These are phyloP conservation scores for Stenurella melanura DNA, from an alignment of 2,888 invertebrate genomes.

Conservation along the genomic window DNA sequence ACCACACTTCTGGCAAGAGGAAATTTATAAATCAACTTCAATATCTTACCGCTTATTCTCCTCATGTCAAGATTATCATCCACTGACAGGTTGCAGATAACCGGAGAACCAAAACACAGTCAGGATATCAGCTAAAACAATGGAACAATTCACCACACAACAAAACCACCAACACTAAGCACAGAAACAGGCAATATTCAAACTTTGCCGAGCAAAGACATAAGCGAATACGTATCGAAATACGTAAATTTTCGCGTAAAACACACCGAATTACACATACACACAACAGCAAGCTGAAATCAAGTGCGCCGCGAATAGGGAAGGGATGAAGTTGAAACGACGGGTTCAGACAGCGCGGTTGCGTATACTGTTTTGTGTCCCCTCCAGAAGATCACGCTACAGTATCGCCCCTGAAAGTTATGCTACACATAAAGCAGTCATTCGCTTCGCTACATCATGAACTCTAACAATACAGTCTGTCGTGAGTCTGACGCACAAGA, in stretches of 20 bases:
- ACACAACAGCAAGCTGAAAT: constrained; percentile 26
- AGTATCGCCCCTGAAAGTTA: constrained; percentile 24
- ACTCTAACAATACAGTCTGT: background rate
- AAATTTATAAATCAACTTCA: constrained; percentile 11
- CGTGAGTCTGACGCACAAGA: background rate
- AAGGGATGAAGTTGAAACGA: constrained; percentile 20
- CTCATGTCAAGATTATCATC: constrained; percentile 39
- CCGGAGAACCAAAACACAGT: constrained; percentile 12
- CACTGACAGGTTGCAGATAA: constrained; percentile 32
- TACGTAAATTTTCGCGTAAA: constrained; percentile 24
- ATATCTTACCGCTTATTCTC: constrained; percentile 40
- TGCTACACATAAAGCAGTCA: constrained; percentile 14
- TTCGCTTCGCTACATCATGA: background rate
- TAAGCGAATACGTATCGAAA: constrained; percentile 5
- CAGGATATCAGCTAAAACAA: constrained; percentile 13
- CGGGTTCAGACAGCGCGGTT: constrained; percentile 34
- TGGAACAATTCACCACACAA: constrained; percentile 20
- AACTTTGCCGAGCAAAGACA: constrained; percentile 14
- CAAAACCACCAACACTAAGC: constrained; percentile 30
- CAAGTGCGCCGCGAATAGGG: constrained; percentile 31
- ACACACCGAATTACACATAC: constrained; percentile 16
- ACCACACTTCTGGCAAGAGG: background rate
- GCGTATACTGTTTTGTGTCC: constrained; percentile 32
- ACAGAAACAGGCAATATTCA: constrained; percentile 12
- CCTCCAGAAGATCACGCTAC: constrained; percentile 34